phyloP scores from a whole-genome alignment of 2,888 invertebrate genomes.

The Oscheius myriophilus region DNA sequence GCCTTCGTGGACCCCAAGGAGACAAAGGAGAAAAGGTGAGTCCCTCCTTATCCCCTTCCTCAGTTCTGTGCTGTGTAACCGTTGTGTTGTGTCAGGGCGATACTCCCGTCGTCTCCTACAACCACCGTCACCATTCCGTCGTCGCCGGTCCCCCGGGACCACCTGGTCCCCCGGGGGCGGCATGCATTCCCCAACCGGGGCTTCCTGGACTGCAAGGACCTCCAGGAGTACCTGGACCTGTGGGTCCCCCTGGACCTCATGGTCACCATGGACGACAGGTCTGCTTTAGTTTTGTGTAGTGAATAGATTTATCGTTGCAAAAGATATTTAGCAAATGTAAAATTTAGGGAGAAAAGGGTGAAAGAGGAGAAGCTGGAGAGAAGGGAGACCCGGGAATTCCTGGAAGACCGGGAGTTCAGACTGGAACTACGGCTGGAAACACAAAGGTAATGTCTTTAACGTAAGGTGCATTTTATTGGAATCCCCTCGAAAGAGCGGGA shows the following conservation, averaged over 20 bases:
- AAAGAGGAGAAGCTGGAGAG: conserved; percentile 42
- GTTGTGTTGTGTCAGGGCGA: conserved; percentile 31
- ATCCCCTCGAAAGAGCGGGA: too few species aligned
- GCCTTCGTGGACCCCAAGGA: conserved; percentile 58
- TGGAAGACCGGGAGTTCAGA: conserved; percentile 35
- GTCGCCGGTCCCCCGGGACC: conserved; percentile 40
- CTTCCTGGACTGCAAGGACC: conserved; percentile 36
- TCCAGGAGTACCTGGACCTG: conserved; percentile 31
- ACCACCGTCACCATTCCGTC: conserved; percentile 20
- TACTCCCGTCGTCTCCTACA: conserved; percentile 8
- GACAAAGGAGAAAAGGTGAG: conserved; percentile 63
- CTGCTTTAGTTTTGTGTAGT: background rate
- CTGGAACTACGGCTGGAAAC: conserved; percentile 11
- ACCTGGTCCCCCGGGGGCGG: conserved; percentile 34
- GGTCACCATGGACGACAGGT: conserved; percentile 37
- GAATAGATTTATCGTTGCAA: background rate
- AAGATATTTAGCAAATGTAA: background rate
- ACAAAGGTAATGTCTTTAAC: conserved; percentile 20
- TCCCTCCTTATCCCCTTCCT: conserved; percentile 8
- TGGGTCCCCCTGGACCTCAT: conserved; percentile 46
- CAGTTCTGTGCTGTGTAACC: conserved; percentile 16
- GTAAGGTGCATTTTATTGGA: too few species aligned
- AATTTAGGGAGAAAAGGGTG: conserved; percentile 66
- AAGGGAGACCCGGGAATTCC: conserved; percentile 50
- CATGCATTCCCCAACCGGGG: conserved; percentile 45